Evolutionary conservation across 2,888 invertebrate species (phyloP).

Genomic region (Synergus umbraculus): DNA sequence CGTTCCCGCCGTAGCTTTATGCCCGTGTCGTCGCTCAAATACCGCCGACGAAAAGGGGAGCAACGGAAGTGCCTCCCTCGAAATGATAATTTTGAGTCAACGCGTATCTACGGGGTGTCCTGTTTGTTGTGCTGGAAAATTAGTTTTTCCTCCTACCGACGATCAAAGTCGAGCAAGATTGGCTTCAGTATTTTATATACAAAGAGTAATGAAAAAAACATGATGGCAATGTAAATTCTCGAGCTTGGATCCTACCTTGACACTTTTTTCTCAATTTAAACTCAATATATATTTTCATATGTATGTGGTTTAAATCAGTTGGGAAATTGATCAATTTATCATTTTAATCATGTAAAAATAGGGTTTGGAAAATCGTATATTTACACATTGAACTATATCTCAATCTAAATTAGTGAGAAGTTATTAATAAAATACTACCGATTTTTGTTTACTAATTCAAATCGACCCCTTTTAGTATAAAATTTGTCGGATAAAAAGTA

Average conservation of each 20-base stretch:
- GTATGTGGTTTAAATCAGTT: too few species aligned
- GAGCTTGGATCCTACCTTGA: not conserved
- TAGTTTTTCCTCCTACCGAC: constrained; percentile 29
- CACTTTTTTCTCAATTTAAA: constrained; percentile 8
- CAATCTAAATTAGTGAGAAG: too few species aligned
- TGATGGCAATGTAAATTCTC: constrained; percentile 29
- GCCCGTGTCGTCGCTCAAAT: not conserved
- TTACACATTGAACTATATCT: too few species aligned
- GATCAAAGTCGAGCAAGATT: constrained; percentile 40
- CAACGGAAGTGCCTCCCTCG: constrained; percentile 23
- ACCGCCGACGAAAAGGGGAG: not conserved
- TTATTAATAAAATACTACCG: too few species aligned
- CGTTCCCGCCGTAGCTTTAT: not conserved
- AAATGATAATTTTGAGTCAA: constrained; percentile 39
- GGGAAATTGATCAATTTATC: too few species aligned
- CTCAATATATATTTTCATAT: not conserved
- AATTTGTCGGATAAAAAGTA: too few species aligned
- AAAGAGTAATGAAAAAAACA: constrained; percentile 37
- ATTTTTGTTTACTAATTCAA: too few species aligned
- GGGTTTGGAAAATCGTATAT: too few species aligned
- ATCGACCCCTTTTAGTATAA: too few species aligned
- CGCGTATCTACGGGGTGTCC: constrained; percentile 21
- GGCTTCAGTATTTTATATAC: constrained; percentile 9
- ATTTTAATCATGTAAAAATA: too few species aligned
- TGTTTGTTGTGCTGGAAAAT: constrained; percentile 41